Evolutionary conservation across 2,797 vertebrate species (phyloP), one percentile per base, ranked within the genome.

Genomic region (Avahi laniger): DNA sequence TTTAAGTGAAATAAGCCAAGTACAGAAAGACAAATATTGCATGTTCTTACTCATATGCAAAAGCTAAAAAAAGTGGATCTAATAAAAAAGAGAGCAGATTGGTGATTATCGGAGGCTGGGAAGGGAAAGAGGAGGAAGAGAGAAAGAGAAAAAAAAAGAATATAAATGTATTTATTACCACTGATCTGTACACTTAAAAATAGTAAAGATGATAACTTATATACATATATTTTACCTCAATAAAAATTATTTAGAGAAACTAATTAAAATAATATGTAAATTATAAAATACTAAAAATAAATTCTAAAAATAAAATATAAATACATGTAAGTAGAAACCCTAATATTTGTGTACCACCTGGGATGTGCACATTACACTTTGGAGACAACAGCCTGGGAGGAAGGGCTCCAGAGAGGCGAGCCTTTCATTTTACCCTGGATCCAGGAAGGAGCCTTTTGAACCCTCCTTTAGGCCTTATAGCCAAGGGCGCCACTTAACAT

Each of bases 241-340:
- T 63, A 14, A 63, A 30, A 63, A 2, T 61, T 95, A 90, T 78
- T 86, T 95, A 48, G 67, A 79, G 20, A 9, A 75, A 83, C n/a
- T 70, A 75, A 82, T 89, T 83, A 83, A 92, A 95, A 75, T 59
- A 82, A 50, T 86, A 28, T 76, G 5, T 28, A 89, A 76, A 91
- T 72, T 76, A 28, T 43, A 89, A 91, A 91, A 20, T 20, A 75
- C 5, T 41, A 28, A 63, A 79, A 92, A 79, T 61, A 79, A 82
- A 52, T 79, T 87, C 86, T 69, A n/a, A 43, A 73, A n/a, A 70
- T 69, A 89, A 81, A 7, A 20, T 88, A 52, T 80, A 84, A 85
- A 63, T 87, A 72, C 80, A 80, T n/a, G 7, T 20, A 76, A 95
- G 15, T 72, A 38, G 57, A 86, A 73, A 15, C 72, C 48, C 22